Percentiles rank a stretch among this genome's conserved stretches.
Conservation (phyloP, 2,113 vertebrate genomes). For the Copsychus sechellarum region DNA sequence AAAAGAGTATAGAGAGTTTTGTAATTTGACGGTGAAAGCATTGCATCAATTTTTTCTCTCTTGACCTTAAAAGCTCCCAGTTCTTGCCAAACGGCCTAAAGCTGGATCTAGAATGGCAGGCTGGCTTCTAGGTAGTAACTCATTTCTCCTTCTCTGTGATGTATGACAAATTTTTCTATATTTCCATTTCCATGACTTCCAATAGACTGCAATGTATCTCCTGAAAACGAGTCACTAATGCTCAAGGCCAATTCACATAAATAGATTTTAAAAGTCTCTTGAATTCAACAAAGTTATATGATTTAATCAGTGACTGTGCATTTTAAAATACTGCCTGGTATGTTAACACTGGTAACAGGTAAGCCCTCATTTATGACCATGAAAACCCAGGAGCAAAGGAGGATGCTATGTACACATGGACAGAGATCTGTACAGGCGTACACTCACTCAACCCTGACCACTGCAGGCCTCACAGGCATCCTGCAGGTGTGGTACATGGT, state of each 20-base stretch:
- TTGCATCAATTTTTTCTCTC: neutral
- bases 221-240: neutral
- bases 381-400: neutral
- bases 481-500: neutral
- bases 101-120: neutral
- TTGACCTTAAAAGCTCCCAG: neutral
- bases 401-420: neutral
- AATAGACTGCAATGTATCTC: neutral
- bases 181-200: neutral
- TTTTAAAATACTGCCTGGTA: neutral
- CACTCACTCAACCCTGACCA: neutral
- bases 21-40: neutral
- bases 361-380: neutral
- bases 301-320: neutral
- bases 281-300: neutral
- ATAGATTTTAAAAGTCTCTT: neutral
- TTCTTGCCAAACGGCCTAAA: neutral
- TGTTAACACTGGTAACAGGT: neutral
- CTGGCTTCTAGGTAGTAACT: neutral
- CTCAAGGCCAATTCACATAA: neutral
- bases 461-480: neutral
- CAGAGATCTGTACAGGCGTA: neutral
- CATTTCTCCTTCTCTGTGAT: neutral
- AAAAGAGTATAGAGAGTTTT: neutral
- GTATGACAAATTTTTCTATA: fast-evolving